These are phyloP conservation scores for Asteroscopus sphinx DNA, from an alignment of 2,888 invertebrate genomes.

Conservation along the genomic window DNA sequence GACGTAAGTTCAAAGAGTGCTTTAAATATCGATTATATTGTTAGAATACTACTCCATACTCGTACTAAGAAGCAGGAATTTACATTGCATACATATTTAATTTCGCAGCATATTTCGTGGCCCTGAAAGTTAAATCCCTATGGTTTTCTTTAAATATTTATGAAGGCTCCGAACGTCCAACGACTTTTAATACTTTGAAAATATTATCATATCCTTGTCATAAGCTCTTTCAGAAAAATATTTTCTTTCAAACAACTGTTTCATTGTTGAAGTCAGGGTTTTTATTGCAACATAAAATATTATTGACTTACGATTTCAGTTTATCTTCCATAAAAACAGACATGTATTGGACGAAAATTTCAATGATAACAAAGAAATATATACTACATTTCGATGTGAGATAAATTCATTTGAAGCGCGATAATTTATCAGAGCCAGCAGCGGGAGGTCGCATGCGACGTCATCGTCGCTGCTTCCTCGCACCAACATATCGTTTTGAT, in stretches of 20 bases:
- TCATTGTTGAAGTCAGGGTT: constrained; percentile 56
- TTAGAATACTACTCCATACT: constrained; percentile 18
- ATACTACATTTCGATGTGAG: constrained; percentile 70
- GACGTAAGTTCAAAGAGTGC: too few species aligned
- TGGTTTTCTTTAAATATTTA: constrained; percentile 84
- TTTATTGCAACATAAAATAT: constrained; percentile 45
- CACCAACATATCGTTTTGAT: constrained; percentile 79
- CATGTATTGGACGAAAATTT: constrained; percentile 21
- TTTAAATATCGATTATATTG: constrained; percentile 12
- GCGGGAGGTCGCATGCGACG: constrained; percentile 71
- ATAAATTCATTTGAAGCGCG: constrained; percentile 78
- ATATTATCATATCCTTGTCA: constrained; percentile 77
- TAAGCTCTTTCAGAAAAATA: constrained; percentile 70
- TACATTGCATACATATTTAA: constrained; percentile 53
- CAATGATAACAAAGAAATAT: constrained; percentile 64
- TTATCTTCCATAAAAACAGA: constrained; percentile 21
- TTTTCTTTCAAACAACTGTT: constrained; percentile 60
- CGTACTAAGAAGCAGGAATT: constrained; percentile 21
- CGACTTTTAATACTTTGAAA: constrained; percentile 79
- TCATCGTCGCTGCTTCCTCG: constrained; percentile 75
- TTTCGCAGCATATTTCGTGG: constrained; percentile 65
- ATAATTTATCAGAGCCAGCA: constrained; percentile 79
- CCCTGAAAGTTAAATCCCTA: constrained; percentile 77
- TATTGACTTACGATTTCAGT: constrained; percentile 28
- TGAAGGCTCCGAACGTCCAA: constrained; percentile 76